Evolutionary conservation across 2,797 vertebrate species (phyloP), one percentile per base, ranked within the genome.

Genomic region (Cossypha heuglini): DNA sequence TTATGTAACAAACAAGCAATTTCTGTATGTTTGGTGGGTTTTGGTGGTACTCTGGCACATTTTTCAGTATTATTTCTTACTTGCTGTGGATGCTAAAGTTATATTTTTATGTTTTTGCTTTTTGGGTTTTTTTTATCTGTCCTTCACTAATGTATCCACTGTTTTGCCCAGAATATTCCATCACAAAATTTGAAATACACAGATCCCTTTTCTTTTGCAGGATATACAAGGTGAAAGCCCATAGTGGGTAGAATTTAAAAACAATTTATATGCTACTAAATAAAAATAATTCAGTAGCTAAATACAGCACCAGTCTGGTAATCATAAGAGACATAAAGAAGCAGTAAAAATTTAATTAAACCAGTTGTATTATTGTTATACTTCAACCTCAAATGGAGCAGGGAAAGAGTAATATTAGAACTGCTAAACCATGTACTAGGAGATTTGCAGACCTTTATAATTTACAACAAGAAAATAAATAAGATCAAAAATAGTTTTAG

Each of bases 321-420:
- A 69, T 48, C 43, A 52, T 13, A 87, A 45, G 28, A 85, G 35
- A 54, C 12, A 37, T 71, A 86, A 75, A 87, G 42, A 45, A 75
- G 35, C 35, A 72, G 24, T 88, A 93, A 88, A 92, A 92, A 68
- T 21, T 37, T 88, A 86, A 68, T 92, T 90, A 77, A 83, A 46
- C 10, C 6, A 3, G 5, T 55, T 73, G 24, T 66, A 69, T 84
- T 76, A 40, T 68, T 90, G 43, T 88, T 96, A 72, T 68, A 10
- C 14, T 81, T 86, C 43, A 87, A 59, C 78, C 14, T 59, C 35
- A 90, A 54, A 59, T 54, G 24, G 25, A 86, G 8, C 37, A 76
- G 33, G 10, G 29, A 73, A 77, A 51, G 25, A 37, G 28, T 45
- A 49, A 63, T 55, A 82, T 66, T 90, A 74, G 75, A 83, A 58